These are phyloP conservation scores for Sepiola atlantica DNA, from an alignment of 2,888 invertebrate species.

Conservation along the genomic window DNA sequence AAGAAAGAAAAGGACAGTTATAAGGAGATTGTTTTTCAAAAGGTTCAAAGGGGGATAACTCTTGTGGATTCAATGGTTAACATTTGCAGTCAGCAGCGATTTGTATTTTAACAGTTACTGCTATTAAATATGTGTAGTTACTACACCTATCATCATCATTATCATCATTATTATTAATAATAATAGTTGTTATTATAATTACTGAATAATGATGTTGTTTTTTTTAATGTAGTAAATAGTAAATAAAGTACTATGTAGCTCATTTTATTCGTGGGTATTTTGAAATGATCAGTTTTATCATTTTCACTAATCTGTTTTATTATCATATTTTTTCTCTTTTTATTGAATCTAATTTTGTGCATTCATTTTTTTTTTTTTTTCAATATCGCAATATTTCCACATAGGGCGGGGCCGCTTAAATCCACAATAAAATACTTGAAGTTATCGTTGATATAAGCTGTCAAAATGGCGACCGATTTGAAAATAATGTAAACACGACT, in stretches of 20 bases:
- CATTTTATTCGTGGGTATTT: background rate
- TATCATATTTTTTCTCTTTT: background rate
- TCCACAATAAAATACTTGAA: background rate
- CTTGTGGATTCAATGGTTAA: no score
- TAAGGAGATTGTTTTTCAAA: no score
- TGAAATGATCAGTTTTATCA: background rate
- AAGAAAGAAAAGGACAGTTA: no score
- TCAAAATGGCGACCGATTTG: background rate
- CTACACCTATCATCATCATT: no score
- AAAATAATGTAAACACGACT: background rate
- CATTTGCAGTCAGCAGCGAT: no score
- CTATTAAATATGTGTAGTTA: no score
- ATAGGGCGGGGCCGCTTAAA: background rate
- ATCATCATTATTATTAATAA: no score
- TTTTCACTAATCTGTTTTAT: background rate
- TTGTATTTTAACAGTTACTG: no score
- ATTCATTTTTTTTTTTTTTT: no score
- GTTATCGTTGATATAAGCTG: background rate
- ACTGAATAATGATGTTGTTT: background rate
- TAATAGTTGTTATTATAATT: no score
- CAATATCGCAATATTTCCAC: background rate
- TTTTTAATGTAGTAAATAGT: background rate
- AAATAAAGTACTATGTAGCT: no score
- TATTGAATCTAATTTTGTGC: background rate
- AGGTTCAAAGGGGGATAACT: no score